Base-by-base conservation (phyloP, 1,140 invertebrate genomes). In the Pseudoatta argentina region DNA sequence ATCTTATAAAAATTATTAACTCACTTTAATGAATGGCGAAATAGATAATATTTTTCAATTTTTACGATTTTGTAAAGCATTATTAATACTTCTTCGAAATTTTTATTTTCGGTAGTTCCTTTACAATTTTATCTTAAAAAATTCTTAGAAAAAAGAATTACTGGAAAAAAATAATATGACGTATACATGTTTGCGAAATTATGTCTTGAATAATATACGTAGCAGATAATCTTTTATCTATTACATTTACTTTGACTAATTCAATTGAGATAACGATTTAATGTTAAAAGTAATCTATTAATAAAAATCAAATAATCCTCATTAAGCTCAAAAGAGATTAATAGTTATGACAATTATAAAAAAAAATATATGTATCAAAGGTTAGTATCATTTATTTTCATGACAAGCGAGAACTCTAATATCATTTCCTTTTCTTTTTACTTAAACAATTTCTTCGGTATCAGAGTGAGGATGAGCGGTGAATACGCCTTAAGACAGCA, bases 401-500 rank as follows among this genome's bases (percentile, higher is more conserved):
- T 24, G 39, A 66, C 59, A 66, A 48, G 24, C 10, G 12, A 24
- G 24, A 66, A 66, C 57, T 78, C 75, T 78, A 66, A 48, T 66
- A 78, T 66, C 18, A 4, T 64, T 78, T 78, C 30, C 24, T 64
- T 66, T 48, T 48, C 75, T 48, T 51, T 24, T 66, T 48, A 48
- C 24, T 66, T 21, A 24, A 18, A 78, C 75, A 78, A 78, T 78
- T 66, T 48, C 75, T 48, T n/a, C 34, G 27, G 18, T 59, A 63
- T 75, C 51, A 77, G 75, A 48, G 39, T 69, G 18, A 71, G 71
- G 21, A 53, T 21, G 34, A 53, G 73, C 57, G 39, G 83, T 78
- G 30, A 61, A 44, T 27, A 34, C 44, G 21, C 53, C 34, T 71
- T 48, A 61, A 44, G 39, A 48, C 44, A 18, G 44, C 53, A 53